phyloP scores from a whole-genome alignment of 2,113 vertebrate species.

The Herpailurus yagouaroundi region DNA sequence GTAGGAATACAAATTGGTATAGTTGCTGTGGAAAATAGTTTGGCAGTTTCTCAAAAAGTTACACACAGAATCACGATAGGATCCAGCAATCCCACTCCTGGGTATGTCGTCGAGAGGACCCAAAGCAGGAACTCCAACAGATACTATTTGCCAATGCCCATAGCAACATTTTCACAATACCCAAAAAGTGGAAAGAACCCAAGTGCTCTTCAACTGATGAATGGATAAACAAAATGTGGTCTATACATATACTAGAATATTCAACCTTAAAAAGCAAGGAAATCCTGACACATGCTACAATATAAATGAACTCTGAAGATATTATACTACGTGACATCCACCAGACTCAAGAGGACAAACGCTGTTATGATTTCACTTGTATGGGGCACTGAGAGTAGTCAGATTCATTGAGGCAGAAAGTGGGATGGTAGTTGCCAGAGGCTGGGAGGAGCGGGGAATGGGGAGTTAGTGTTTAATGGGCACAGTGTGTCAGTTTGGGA shows the following conservation, averaged over 20 bases:
- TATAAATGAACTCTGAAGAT: neutral
- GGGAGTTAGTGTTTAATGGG: neutral
- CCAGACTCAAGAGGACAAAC: neutral
- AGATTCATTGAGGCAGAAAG: neutral
- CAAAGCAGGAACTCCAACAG: neutral
- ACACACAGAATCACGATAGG: neutral
- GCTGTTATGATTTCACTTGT: neutral
- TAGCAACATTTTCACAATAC: neutral
- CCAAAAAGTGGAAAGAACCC: neutral
- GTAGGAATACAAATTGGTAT: neutral
- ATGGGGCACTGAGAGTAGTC: neutral
- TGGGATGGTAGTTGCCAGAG: neutral
- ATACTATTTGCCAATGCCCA: neutral
- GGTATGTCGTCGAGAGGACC: neutral
- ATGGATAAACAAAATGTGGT: neutral
- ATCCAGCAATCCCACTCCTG: neutral
- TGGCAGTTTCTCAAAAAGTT: neutral
- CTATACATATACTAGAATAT: neutral
- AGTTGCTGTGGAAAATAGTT: neutral
- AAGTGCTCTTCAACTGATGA: neutral
- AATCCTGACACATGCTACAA: neutral
- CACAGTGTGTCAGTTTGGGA: neutral
- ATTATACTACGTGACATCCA: neutral
- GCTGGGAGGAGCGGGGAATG: neutral
- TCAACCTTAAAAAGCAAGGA: neutral